These are phyloP conservation scores for Chydorus sphaericus DNA, from an alignment of 2,888 invertebrate genomes.

Conservation along the genomic window DNA sequence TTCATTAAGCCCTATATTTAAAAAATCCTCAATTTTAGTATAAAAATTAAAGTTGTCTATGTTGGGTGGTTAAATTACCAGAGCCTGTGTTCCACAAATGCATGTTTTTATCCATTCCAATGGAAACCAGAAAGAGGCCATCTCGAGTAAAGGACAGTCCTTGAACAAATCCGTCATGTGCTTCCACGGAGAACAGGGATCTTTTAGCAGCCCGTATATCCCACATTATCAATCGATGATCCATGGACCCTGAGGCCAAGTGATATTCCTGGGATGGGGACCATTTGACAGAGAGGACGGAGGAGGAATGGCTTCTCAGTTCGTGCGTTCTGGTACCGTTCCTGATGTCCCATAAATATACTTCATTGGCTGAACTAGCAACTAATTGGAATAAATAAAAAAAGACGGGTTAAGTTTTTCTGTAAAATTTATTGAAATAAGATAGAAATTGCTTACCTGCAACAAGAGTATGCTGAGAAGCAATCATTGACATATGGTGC, in stretches of 20 bases:
- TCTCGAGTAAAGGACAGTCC: conserved; percentile 32
- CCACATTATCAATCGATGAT: conserved; percentile 32
- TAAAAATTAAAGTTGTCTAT: background rate
- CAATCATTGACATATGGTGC: conserved; percentile 31
- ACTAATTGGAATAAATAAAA: conserved; percentile 1
- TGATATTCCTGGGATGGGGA: conserved; percentile 31
- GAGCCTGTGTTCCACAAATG: conserved; percentile 8
- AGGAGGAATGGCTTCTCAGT: conserved; percentile 27
- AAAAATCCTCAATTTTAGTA: background rate
- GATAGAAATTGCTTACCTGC: background rate
- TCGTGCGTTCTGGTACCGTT: conserved; percentile 32
- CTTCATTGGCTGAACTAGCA: conserved; percentile 17
- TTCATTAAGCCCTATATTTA: conserved; percentile 27
- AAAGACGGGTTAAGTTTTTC: background rate
- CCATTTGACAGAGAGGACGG: conserved; percentile 28
- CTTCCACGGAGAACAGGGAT: conserved; percentile 29
- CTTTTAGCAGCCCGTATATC: conserved; percentile 34
- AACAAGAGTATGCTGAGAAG: background rate
- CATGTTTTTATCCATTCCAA: conserved; percentile 31
- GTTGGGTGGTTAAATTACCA: background rate
- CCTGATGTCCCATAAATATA: conserved; percentile 32
- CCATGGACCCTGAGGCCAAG: conserved; percentile 32
- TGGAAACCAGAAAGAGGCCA: conserved; percentile 31
- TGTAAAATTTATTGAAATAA: background rate
- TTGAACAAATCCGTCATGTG: conserved; percentile 31